Evolutionary conservation across 2,888 invertebrate genomes (phyloP).

Genomic region (Strigamia crassipes): DNA sequence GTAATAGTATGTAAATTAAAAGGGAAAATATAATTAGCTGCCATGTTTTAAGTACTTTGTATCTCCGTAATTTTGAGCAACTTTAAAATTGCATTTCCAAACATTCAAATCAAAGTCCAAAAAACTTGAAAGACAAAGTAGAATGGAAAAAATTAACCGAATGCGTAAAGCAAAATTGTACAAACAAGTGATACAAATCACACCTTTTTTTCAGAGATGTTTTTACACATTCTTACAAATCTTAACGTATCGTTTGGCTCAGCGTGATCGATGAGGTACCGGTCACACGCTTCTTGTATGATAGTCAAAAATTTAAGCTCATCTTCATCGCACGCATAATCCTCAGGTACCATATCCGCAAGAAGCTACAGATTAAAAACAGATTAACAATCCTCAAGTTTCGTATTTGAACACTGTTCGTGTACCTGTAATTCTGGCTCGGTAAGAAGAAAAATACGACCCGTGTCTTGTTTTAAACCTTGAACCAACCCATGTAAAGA

Average conservation of each 20-base stretch:
- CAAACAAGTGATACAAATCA: neutral
- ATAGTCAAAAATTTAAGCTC: constrained; percentile 47
- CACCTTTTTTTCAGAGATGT: constrained; percentile 20
- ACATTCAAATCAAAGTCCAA: neutral
- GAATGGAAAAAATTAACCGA: neutral
- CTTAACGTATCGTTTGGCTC: constrained; percentile 45
- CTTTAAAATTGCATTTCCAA: neutral
- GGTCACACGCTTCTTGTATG: constrained; percentile 46
- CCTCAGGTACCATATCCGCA: constrained; percentile 47
- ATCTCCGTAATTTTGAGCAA: constrained; percentile 13
- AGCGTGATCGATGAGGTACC: constrained; percentile 47
- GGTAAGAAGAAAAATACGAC: constrained; percentile 46
- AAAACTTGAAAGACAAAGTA: neutral
- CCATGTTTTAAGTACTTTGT: neutral
- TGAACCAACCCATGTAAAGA: constrained; percentile 43
- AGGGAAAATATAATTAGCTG: neutral
- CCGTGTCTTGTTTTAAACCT: constrained; percentile 45
- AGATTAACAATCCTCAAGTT: neutral
- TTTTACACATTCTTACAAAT: constrained; percentile 39
- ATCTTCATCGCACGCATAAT: constrained; percentile 44
- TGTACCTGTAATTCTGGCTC: constrained; percentile 47
- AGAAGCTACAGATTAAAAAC: constrained; percentile 4
- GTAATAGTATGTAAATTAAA: neutral
- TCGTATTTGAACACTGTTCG: neutral
- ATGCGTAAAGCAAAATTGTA: neutral